Base-by-base conservation (phyloP, 30 jellyfish, hydroid and myxozoan genomes). In the Aurelia sp. region DNA sequence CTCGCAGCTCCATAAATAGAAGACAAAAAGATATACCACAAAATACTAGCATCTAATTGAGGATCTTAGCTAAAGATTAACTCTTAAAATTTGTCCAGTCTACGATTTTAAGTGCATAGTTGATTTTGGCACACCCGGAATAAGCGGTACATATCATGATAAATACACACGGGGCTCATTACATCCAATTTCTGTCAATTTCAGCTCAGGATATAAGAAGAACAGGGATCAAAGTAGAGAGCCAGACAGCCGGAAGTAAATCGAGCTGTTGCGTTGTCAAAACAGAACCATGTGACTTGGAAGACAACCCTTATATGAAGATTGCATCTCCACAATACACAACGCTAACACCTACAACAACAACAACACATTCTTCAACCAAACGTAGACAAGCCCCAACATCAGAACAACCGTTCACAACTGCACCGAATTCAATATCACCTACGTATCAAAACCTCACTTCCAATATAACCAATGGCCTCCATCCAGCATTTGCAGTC, bases 191-290 rank as follows among this genome's bases (percentile, higher is more conserved):
- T 44, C 15, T 12, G 8, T 44, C 2, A 5, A 44, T 44, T 44
- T 44, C 55, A 44, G 55, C 55, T 13, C 55, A 44, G 7, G 55
- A 44, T 9, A 13, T 9, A 44, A 67, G 52, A 20, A 20, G 75
- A 21, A 40, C 52, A 35, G 66, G 76, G 16, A 80, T 84, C 52
- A 91, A 91, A 53, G 93, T 57, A 27, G 90, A 71, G 31, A 48
- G 30, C 5, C 51, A 67, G 24, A 38, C 20, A 59, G 47, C 80
- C 24, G 84, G 21, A 27, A 24, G 35, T 78, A 59, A 72, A 80
- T 40, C 97, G 53, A 76, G 90, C 73, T 92, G 98, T 75, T 92
- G 97, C 70, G 81, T 81, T 33, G 80, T 92, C 61, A 91, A 91
- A 78, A 65, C 82, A 17, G 98, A 92, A 48, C 91, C 91, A 38